Base-by-base conservation (phyloP, 2,888 invertebrate genomes). In the Thumatha senex region DNA sequence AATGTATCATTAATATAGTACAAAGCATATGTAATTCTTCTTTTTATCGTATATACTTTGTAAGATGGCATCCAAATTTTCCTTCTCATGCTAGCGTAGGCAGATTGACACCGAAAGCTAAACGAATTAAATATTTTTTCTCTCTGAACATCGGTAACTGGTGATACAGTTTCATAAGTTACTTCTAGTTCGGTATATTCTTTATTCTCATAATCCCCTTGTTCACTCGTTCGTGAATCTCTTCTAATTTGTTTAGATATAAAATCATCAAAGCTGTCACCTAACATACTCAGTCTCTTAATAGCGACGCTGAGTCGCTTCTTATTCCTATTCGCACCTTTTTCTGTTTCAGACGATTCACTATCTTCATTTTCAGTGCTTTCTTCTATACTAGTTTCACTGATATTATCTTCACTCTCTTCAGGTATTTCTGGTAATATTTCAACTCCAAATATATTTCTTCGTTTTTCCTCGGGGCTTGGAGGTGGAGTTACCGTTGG, bases 381-480 rank as follows among this genome's bases (percentile, higher is more conserved):
- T 70, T 92, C 92, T 18, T 24, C 33, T 10, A 7, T 34, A 35
- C 44, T 44, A 1, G 12, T 24, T 11, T 44, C 35, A 35, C 44
- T 44, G 7, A 35, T 13, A 44, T 29, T 44, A 44, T 44, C 44
- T 29, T 44, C 44, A 49, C 84, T 90, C 69, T 92, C 92, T 72
- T 92, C 92, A 3, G 89, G 88, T 72, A 92, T 92, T 75, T 92
- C 89, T 18, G 92, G 92, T 49, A 92, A 72, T 67, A 92, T 89
- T 68, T 92, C 89, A 39, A 92, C 90, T 3, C 92, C 92, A 60
- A 88, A 89, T 38, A 90, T 80, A 57, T 89, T 91, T 69, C 86
- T 82, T 46, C 87, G 78, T 54, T 84, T 91, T 61, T 92, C 90
- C 62, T 92, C 91, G 11, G 89, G 89, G 57, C 88, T 89, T 14